Evolutionary conservation across 2,888 invertebrate genomes (phyloP), one percentile per base, ranked within the genome.

Genomic region (Aproaerema taeniolella): DNA sequence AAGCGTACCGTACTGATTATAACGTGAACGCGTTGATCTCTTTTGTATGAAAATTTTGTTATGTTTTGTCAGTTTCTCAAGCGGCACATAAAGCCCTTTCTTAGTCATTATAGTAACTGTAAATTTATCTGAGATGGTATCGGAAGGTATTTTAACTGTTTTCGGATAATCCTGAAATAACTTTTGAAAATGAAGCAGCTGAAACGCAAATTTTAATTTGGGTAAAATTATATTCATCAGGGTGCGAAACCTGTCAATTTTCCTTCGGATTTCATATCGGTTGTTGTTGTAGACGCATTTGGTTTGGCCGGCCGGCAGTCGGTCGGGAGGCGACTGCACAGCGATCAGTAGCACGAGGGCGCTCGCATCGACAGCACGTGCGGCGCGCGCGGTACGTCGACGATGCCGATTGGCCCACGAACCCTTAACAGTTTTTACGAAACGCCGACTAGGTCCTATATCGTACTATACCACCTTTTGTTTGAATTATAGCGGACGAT

Each of bases 11-110:
- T n/a, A n/a, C n/a, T n/a, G n/a, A n/a, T n/a, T n/a, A n/a, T n/a
- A n/a, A n/a, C n/a, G n/a, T n/a, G n/a, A n/a, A n/a, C n/a, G n/a
- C 78, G 77, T 79, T 78, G 78, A 79, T 76, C 71, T 79, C 78
- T 78, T 78, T 76, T 73, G 57, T 71, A 67, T 49, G 53, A 48
- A 47, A 48, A 49, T 47, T 52, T 47, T 30, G 34, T 41, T 44
- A 39, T 49, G 41, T 42, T 53, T 26, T 39, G 35, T 43, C 32
- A 34, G 28, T 30, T 41, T 32, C 33, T 33, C 30, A n/a, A n/a
- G 25, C 25, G 7, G 3, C 17, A 33, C 38, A 33, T 16, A 30
- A 20, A 6, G 20, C 5, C 20, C 20, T 20, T 7, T 20, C 4
- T 20, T 4, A 20, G 7, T 6, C 16, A 38, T 37, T 32, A 42